Evolutionary conservation across 2,113 vertebrate species (phyloP).

Genomic region (Leucosticte australis): DNA sequence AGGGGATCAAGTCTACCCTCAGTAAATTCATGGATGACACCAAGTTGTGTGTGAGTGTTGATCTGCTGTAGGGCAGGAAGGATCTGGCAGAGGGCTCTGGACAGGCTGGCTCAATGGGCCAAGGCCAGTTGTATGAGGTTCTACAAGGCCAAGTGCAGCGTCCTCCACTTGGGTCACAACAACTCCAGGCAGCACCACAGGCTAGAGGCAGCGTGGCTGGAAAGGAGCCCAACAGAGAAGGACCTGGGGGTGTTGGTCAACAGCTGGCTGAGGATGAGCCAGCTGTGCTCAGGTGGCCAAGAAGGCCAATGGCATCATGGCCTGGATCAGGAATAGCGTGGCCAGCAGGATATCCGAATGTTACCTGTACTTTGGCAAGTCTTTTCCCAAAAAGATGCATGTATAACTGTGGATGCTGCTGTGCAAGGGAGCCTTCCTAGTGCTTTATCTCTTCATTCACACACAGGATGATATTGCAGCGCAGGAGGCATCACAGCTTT

Average conservation of each 20-base stretch:
- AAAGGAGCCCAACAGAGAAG: no score
- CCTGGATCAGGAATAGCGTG: rapidly evolving
- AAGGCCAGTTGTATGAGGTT: rapidly evolving
- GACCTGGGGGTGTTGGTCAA: neutral
- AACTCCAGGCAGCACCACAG: neutral
- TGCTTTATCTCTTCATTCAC: neutral
- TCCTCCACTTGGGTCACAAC: neutral
- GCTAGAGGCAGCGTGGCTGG: neutral
- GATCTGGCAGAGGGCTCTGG: neutral
- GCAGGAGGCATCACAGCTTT: neutral
- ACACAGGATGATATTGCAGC: neutral
- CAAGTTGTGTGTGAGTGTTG: rapidly evolving
- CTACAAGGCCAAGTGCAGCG: rapidly evolving
- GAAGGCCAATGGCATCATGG: neutral
- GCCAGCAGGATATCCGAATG: neutral
- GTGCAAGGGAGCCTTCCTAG: neutral
- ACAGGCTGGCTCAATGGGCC: neutral
- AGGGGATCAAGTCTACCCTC: rapidly evolving
- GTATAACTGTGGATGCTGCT: neutral
- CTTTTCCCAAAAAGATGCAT: neutral
- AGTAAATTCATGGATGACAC: neutral
- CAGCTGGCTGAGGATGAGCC: no score
- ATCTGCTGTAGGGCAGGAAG: neutral
- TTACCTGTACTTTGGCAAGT: neutral
- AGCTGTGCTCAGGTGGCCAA: neutral